Conservation (phyloP, 2,113 vertebrate species). For the Siphamia tubifer region DNA sequence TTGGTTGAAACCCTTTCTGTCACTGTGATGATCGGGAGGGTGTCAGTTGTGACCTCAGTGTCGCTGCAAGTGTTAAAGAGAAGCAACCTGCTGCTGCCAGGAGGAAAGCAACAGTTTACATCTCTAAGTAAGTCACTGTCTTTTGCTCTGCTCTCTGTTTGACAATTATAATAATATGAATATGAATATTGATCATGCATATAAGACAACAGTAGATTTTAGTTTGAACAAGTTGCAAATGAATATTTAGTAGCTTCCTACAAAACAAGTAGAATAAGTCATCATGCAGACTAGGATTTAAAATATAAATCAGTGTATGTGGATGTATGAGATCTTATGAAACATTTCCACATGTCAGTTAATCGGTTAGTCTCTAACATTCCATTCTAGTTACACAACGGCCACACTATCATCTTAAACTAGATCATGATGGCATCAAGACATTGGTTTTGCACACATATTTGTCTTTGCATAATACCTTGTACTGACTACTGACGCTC, state of each 20-base stretch:
- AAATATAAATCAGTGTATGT: too few species aligned
- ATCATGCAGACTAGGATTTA: too few species aligned
- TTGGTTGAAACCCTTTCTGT: neutral
- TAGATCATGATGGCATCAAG: too few species aligned
- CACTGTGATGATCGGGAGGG: neutral
- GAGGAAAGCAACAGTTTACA: neutral
- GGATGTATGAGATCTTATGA: too few species aligned
- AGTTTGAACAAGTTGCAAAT: too few species aligned
- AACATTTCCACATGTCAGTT: neutral
- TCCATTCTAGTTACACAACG: neutral
- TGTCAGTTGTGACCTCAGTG: constrained; percentile 1
- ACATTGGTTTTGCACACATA: neutral
- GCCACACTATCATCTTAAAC: too few species aligned
- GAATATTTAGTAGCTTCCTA: too few species aligned
- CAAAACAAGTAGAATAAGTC: too few species aligned
- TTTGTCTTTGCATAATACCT: neutral
- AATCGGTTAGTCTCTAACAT: neutral
- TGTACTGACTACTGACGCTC: neutral
- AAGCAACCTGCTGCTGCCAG: neutral
- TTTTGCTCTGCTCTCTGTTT: neutral
- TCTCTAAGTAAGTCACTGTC: neutral
- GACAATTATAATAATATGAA: too few species aligned
- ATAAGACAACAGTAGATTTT: too few species aligned
- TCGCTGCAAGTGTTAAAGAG: neutral
- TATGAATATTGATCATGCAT: too few species aligned